phyloP scores from a whole-genome alignment of 2,113 vertebrate species.

The Gymnobelideus leadbeateri region DNA sequence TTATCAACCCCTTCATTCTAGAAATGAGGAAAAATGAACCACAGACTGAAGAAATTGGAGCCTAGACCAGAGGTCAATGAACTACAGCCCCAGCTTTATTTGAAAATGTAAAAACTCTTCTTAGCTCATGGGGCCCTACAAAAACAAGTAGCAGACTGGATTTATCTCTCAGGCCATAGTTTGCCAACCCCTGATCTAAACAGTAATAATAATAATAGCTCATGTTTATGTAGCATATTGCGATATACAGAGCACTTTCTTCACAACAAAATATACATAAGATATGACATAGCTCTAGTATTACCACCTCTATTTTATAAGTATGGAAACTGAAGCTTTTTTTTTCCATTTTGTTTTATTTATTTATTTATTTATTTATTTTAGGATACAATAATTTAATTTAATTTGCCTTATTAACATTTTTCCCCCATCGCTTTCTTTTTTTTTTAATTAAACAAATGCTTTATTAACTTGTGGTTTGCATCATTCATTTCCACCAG shows the following conservation, averaged over 20 bases:
- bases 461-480: too few relatives aligned
- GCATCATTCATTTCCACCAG: too few relatives aligned
- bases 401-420: too few relatives aligned
- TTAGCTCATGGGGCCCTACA: not conserved
- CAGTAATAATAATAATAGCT: not conserved
- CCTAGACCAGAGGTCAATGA: not conserved
- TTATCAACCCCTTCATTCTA: not conserved
- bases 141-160: not conserved
- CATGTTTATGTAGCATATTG: not conserved
- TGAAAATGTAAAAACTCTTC: not conserved
- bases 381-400: too few relatives aligned
- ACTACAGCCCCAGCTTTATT: not conserved
- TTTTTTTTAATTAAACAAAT: too few relatives aligned
- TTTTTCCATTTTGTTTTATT: too few relatives aligned
- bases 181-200: not conserved
- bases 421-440: too few relatives aligned
- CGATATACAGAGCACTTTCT: not conserved
- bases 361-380: too few relatives aligned
- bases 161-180: not conserved
- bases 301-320: not conserved
- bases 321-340: not conserved
- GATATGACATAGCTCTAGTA: not conserved
- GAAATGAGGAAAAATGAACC: not conserved
- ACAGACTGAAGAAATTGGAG: not conserved
- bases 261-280: not conserved